Evolutionary conservation across 2,797 vertebrate species (phyloP).

Genomic region (Lemur catta): DNA sequence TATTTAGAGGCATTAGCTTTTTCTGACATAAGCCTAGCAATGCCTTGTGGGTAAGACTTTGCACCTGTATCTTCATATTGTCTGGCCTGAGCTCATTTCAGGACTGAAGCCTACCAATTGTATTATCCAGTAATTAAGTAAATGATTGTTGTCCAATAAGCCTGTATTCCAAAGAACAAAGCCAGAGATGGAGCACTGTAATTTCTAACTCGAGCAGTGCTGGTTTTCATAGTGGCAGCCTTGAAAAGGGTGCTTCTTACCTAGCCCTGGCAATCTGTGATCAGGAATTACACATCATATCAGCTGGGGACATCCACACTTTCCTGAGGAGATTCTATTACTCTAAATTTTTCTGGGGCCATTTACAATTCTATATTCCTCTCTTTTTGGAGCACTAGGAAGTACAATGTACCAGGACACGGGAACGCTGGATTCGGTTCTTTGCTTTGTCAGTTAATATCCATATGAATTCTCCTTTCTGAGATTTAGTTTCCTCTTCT

Average conservation of each 20-base stretch:
- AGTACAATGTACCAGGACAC: neutral
- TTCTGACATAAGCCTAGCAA: neutral
- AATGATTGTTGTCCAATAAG: neutral
- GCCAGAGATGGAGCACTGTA: neutral
- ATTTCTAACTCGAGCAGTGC: neutral
- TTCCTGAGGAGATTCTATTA: neutral
- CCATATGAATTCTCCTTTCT: neutral
- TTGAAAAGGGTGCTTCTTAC: neutral
- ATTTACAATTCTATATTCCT: neutral
- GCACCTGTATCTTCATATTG: neutral
- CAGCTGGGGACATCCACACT: neutral
- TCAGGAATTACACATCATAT: too few relatives aligned
- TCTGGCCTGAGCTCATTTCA: neutral
- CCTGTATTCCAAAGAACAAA: neutral
- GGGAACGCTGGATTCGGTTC: neutral
- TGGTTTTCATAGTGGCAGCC: too few relatives aligned
- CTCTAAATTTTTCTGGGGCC: neutral
- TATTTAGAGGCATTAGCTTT: constrained; percentile 10
- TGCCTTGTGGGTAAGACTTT: neutral
- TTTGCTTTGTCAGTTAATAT: neutral
- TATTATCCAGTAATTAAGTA: neutral
- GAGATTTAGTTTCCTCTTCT: neutral
- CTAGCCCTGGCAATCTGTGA: neutral
- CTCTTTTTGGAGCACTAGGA: neutral
- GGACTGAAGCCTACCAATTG: neutral